Percentiles rank a stretch among this genome's conserved stretches.
phyloP scores from a whole-genome alignment of 2,888 invertebrate species.

The Agrotis puta region DNA sequence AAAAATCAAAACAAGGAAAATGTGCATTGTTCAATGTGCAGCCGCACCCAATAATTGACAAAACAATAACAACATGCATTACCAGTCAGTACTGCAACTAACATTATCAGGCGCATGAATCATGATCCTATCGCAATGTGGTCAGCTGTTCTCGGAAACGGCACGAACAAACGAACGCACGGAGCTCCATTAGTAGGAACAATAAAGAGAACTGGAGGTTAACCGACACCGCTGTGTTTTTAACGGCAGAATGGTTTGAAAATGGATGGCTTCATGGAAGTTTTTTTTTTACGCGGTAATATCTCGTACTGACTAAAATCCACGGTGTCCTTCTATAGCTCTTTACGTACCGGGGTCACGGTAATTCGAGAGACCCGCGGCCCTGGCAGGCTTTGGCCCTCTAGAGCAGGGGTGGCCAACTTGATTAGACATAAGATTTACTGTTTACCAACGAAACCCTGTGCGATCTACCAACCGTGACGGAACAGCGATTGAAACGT shows the following conservation, averaged over 20 bases:
- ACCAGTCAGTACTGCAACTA: conserved; percentile 34
- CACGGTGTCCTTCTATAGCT: too few relatives aligned
- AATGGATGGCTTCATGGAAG: conserved; percentile 19
- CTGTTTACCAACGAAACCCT: too few relatives aligned
- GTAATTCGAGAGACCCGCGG: too few relatives aligned
- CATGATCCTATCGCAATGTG: conserved; percentile 50
- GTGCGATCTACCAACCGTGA: too few relatives aligned
- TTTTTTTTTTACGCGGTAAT: too few relatives aligned
- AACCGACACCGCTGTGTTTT: conserved; percentile 34
- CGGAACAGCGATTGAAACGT: too few relatives aligned
- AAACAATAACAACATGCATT: conserved; percentile 46
- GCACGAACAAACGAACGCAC: conserved; percentile 25
- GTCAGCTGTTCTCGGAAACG: conserved; percentile 49
- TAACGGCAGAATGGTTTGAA: conserved; percentile 15
- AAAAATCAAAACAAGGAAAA: neutral
- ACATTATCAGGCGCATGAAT: conserved; percentile 56
- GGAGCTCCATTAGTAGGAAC: conserved; percentile 46
- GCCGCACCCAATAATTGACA: conserved; percentile 15
- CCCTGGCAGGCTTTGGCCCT: too few relatives aligned
- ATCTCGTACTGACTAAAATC: too few relatives aligned
- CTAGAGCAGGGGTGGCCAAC: too few relatives aligned
- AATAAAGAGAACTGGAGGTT: conserved; percentile 47
- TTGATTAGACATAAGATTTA: too few relatives aligned
- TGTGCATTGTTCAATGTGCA: neutral
- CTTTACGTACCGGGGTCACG: too few relatives aligned